Base-by-base conservation (phyloP, 2,888 invertebrate genomes). In the Pseudeuparius sepicola region DNA sequence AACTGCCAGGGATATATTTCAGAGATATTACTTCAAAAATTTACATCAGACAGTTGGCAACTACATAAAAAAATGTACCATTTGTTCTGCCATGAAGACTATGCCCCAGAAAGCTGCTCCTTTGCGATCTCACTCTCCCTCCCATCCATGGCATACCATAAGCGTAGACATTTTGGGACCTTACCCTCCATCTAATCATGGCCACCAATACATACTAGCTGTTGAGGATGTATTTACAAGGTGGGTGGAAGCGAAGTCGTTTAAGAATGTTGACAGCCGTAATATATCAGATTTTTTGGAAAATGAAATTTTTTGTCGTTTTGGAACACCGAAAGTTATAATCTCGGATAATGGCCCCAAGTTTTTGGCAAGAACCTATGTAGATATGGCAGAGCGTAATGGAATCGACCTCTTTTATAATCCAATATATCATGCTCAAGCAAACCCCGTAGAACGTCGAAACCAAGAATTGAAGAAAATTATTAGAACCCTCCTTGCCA, bases 391-490 rank as follows among this genome's bases (percentile, higher is more conserved):
- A 37, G 6, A 28, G 29, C 40, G 37, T 34, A 24, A 31, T n/a
- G 31, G 31, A 9, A 14, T 18, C 2, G 15, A 29, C 4, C 9
- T 24, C 1, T 46, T 40, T 41, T 39, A 39, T 1, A 52, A 46
- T 0, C 33, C 50, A 1, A 37, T 39, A 1, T 49, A 52, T 16
- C 49, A 50, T 18, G 43, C 48, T 1, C 39, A 36, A 9, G 48
- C 47, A 3, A 50, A 49, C 20, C 44, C 46, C 6, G 40, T 40
- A 2, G 44, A 52, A 30, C 14, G 48, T n/a, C 34, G 45, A 3
- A 48, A 47, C 20, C 49, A 49, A 17, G 47, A 47, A 11, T 39
- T 51, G 4, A 51, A 50, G 20, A 45, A 46, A 31, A 44, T 44
- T 1, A 33, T 51, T 0, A 41, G 46, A 3, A 24, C 43, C 1